Evolutionary conservation across 2,113 vertebrate genomes (phyloP).

Genomic region (Stigmatopora nigra): DNA sequence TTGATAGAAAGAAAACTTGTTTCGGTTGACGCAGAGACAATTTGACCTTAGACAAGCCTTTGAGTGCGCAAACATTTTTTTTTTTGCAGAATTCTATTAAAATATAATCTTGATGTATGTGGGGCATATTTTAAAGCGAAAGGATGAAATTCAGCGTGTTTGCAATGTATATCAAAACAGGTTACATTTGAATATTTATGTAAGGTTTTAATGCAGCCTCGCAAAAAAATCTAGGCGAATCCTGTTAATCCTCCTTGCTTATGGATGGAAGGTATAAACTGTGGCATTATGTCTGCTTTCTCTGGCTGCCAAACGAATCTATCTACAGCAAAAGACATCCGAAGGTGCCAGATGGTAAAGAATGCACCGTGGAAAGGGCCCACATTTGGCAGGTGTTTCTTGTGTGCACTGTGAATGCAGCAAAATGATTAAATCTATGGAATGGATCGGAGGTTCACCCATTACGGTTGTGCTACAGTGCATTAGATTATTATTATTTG

Average conservation of each 20-base stretch:
- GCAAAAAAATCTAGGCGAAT: not conserved
- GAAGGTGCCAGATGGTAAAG: not conserved
- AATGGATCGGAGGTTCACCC: not conserved
- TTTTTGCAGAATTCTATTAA: too few species aligned
- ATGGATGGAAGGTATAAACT: conserved; percentile 1
- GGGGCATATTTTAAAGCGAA: not conserved
- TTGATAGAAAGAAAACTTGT: not conserved
- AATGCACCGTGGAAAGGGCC: conserved; percentile 1
- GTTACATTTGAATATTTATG: not conserved
- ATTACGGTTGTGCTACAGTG: not conserved
- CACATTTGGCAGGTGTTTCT: conserved; percentile 1
- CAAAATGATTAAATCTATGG: not conserved
- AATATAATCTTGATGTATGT: not conserved
- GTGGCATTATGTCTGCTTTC: not conserved
- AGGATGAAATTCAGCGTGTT: not conserved
- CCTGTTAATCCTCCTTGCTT: not conserved
- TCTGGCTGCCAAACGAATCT: not conserved
- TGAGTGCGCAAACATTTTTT: not conserved
- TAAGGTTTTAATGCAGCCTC: conserved; percentile 34
- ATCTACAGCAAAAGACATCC: not conserved
- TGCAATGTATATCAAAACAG: not conserved
- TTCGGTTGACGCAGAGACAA: not conserved
- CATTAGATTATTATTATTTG: too few species aligned
- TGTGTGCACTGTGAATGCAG: not conserved
- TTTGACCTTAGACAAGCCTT: not conserved